Evolutionary conservation across 2,888 invertebrate species (phyloP).

Genomic region (Cephus pygmeus): DNA sequence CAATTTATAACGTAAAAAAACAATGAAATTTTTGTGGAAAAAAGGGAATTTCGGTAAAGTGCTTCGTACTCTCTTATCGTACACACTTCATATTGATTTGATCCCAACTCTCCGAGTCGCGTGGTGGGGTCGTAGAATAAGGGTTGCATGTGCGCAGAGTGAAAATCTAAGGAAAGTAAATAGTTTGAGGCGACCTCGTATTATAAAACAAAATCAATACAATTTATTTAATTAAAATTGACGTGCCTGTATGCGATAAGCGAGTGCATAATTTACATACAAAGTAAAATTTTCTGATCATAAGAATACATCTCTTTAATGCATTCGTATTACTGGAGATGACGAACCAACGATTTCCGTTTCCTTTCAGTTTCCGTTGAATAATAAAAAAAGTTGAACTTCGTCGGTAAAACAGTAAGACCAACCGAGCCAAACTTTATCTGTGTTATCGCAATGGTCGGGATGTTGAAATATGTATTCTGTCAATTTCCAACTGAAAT

Average conservation of each 20-base stretch:
- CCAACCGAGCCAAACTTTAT: not conserved
- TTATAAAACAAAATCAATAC: not conserved
- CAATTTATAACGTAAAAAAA: not conserved
- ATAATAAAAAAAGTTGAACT: not conserved
- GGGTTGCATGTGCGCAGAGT: not conserved
- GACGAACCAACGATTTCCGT: not conserved
- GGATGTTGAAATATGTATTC: not conserved
- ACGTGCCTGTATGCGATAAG: not conserved
- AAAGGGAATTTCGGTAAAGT: constrained; percentile 30
- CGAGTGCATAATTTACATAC: not conserved
- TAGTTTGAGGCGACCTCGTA: not conserved
- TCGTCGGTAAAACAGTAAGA: not conserved
- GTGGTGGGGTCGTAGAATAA: constrained; percentile 40
- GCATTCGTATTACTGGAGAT: not conserved
- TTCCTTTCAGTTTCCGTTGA: not conserved
- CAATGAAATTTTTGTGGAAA: constrained; percentile 27
- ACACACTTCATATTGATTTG: constrained; percentile 54
- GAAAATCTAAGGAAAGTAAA: not conserved
- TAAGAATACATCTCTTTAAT: not conserved
- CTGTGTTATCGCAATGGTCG: not conserved
- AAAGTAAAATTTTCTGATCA: not conserved
- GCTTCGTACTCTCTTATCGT: constrained; percentile 42
- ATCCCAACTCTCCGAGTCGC: constrained; percentile 32
- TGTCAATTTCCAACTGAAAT: not conserved
- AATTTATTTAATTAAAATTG: not conserved